A percentile compares a stretch with the other conserved stretches of the same genome.
These are phyloP conservation scores for Sterrhoptilus dennistouni DNA, from an alignment of 2,113 vertebrate species.

Conservation along the genomic window DNA sequence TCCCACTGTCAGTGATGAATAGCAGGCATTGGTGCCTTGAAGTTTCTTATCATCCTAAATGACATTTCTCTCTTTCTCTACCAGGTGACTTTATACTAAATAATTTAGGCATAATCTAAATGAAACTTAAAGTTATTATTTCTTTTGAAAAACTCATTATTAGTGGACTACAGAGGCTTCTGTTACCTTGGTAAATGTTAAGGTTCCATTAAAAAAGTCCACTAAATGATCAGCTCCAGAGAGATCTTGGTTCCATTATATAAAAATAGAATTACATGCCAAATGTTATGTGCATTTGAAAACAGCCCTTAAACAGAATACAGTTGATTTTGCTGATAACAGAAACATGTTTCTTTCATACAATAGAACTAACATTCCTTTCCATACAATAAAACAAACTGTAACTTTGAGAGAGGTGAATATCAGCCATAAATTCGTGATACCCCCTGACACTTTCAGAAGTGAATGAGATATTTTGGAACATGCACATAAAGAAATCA, in stretches of 20 bases:
- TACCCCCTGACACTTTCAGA: neutral
- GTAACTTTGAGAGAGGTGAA: neutral
- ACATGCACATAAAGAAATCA: neutral
- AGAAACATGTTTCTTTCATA: neutral
- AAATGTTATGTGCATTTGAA: neutral
- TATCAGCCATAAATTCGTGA: neutral
- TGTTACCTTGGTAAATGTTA: neutral
- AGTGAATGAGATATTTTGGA: neutral
- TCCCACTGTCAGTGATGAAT: neutral
- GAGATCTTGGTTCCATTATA: neutral
- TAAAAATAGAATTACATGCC: neutral
- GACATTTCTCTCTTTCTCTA: neutral
- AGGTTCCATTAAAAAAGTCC: neutral
- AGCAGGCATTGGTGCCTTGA: neutral
- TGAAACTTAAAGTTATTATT: neutral
- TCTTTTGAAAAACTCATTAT: neutral
- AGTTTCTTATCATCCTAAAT: neutral
- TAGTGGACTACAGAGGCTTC: neutral
- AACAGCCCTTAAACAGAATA: neutral
- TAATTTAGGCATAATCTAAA: neutral
- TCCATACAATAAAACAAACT: neutral
- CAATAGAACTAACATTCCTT: neutral
- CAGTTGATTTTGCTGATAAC: neutral
- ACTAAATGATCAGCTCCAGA: neutral
- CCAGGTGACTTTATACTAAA: neutral